Evolutionary conservation across 1,140 invertebrate genomes (phyloP).

Genomic region (Drosophila suzukii): DNA sequence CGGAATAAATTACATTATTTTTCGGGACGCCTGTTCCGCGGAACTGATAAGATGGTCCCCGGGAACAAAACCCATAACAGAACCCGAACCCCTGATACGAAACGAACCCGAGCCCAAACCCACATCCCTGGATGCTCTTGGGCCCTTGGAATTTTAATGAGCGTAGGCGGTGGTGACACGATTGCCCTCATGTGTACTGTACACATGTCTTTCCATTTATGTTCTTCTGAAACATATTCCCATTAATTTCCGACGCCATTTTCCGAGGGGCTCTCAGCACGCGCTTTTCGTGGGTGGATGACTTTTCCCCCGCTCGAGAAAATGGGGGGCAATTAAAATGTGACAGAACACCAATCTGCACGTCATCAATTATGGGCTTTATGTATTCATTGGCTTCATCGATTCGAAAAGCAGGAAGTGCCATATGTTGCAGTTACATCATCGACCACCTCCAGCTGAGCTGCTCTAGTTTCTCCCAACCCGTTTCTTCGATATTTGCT

Average conservation of each 20-base stretch:
- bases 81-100: background rate
- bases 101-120: conserved; percentile 6
- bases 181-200: conserved; percentile 31
- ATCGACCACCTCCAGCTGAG: conserved; percentile 7
- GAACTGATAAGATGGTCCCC: conserved; percentile 52
- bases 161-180: conserved; percentile 41
- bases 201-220: conserved; percentile 50
- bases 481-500: conserved; percentile 20
- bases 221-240: conserved; percentile 56
- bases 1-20: conserved; percentile 83
- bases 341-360: conserved; percentile 63
- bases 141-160: conserved; percentile 59
- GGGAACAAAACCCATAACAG: background rate
- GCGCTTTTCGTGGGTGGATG: conserved; percentile 44
- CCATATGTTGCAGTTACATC: conserved; percentile 59
- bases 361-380: conserved; percentile 59
- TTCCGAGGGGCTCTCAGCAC: conserved; percentile 23
- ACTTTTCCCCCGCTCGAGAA: conserved; percentile 7
- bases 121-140: conserved; percentile 22
- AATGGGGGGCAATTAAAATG: conserved; percentile 61
- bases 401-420: conserved; percentile 25
- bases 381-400: conserved; percentile 47
- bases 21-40: conserved; percentile 47
- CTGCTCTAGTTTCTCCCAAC: conserved; percentile 45
- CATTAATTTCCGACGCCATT: conserved; percentile 56